phyloP scores from a whole-genome alignment of 2,797 vertebrate genomes.

The Halcyon badia region DNA sequence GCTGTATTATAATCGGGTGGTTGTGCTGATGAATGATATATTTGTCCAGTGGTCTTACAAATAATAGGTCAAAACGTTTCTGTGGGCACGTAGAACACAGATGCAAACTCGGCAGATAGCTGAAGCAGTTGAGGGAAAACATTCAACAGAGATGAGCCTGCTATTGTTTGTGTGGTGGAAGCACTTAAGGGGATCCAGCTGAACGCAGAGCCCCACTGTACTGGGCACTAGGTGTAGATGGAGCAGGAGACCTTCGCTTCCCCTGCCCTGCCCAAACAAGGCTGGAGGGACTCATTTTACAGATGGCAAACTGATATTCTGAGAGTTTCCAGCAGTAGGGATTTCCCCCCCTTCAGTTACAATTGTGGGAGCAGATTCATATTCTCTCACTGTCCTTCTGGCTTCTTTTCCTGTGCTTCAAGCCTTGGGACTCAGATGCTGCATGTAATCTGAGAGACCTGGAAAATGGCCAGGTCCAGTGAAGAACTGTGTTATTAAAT shows the following conservation, averaged over 20 bases:
- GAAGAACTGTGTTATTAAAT: background rate
- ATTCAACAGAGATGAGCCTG: background rate
- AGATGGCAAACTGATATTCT: background rate
- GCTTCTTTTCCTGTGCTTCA: background rate
- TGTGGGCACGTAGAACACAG: slow-evolving; percentile 8
- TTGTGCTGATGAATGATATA: slow-evolving; percentile 53
- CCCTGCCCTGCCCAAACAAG: background rate
- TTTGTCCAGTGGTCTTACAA: slow-evolving; percentile 59
- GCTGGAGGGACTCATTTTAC: background rate
- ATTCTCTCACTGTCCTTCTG: background rate
- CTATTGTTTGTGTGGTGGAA: background rate
- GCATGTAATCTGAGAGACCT: background rate
- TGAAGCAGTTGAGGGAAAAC: background rate
- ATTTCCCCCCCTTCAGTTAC: background rate
- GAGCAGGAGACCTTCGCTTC: background rate
- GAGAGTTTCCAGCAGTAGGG: background rate
- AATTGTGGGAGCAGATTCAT: background rate
- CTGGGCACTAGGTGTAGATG: background rate
- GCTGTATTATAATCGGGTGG: slow-evolving; percentile 55
- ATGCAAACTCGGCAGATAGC: background rate
- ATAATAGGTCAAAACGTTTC: slow-evolving; percentile 51
- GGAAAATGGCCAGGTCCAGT: background rate
- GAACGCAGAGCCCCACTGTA: background rate
- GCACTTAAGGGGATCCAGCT: background rate
- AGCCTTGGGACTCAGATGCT: background rate